These are phyloP conservation scores for Saccostrea glomerata DNA, from an alignment of 1,140 invertebrate species.

Conservation along the genomic window DNA sequence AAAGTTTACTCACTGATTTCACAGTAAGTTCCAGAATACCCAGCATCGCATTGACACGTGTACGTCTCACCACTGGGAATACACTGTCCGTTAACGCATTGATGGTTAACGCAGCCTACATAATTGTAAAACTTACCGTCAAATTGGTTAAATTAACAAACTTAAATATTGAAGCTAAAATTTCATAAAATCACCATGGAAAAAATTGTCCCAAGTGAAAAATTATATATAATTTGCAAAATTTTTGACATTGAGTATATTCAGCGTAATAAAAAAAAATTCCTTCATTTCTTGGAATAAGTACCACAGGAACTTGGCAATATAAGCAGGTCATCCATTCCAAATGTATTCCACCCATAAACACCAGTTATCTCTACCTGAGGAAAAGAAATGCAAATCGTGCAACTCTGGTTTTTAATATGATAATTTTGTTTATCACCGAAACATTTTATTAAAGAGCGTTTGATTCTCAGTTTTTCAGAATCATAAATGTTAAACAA, in stretches of 20 bases:
- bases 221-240: too few species aligned
- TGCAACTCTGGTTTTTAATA: neutral
- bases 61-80: neutral
- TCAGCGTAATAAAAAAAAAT: neutral
- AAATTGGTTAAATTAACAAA: too few species aligned
- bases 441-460: neutral
- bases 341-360: neutral
- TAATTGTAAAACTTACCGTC: too few species aligned
- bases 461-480: neutral
- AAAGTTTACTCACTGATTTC: neutral
- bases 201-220: too few species aligned
- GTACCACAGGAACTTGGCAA: neutral
- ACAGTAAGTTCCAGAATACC: neutral
- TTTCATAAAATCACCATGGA: too few species aligned
- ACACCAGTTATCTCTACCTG: constrained; percentile 25
- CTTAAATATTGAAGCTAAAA: too few species aligned
- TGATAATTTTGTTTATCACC: too few species aligned
- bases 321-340: neutral
- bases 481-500: neutral
- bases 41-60: neutral
- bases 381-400: neutral
- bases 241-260: too few species aligned
- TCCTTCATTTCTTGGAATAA: neutral
- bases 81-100: neutral
- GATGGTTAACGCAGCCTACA: neutral